Conservation (phyloP, 2,888 invertebrate genomes). For the Coleophora deauratella region DNA sequence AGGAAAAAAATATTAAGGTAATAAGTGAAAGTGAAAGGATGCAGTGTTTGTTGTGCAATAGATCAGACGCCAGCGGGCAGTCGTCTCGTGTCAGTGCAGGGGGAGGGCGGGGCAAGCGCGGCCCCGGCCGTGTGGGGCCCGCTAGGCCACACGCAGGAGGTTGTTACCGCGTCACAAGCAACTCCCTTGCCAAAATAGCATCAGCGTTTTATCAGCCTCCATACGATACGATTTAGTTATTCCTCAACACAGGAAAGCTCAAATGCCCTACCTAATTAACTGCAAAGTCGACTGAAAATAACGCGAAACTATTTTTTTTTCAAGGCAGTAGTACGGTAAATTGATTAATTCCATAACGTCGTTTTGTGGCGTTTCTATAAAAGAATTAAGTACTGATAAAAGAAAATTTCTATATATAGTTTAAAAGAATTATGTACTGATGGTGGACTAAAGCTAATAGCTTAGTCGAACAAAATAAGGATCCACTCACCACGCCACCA, state of each 20-base stretch:
- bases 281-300: too few species aligned
- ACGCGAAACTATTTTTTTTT: too few species aligned
- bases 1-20: slow-evolving; percentile 67
- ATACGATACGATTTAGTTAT: slow-evolving; percentile 15
- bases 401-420: too few species aligned
- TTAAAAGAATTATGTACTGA: too few species aligned
- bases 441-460: too few species aligned
- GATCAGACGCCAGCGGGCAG: slow-evolving; percentile 68
- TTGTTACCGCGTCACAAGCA: slow-evolving; percentile 74
- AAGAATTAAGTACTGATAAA: too few species aligned
- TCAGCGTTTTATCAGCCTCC: slow-evolving; percentile 41
- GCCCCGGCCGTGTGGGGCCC: slow-evolving; percentile 75
- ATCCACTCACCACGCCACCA: too few species aligned
- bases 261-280: too few species aligned
- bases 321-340: too few species aligned
- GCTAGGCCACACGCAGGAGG: slow-evolving; percentile 73
- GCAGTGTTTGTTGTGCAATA: slow-evolving; percentile 65
- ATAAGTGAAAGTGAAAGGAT: slow-evolving; percentile 48
- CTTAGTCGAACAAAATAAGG: too few species aligned
- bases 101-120: slow-evolving; percentile 73
- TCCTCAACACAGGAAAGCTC: slow-evolving; percentile 16
- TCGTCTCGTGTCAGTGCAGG: slow-evolving; percentile 68
- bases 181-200: slow-evolving; percentile 70
- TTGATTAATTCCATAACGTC: too few species aligned
- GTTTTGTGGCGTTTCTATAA: too few species aligned